Evolutionary conservation across 2,113 vertebrate genomes (phyloP), one percentile per base, ranked within the genome.

Genomic region (Vulpes lagopus): DNA sequence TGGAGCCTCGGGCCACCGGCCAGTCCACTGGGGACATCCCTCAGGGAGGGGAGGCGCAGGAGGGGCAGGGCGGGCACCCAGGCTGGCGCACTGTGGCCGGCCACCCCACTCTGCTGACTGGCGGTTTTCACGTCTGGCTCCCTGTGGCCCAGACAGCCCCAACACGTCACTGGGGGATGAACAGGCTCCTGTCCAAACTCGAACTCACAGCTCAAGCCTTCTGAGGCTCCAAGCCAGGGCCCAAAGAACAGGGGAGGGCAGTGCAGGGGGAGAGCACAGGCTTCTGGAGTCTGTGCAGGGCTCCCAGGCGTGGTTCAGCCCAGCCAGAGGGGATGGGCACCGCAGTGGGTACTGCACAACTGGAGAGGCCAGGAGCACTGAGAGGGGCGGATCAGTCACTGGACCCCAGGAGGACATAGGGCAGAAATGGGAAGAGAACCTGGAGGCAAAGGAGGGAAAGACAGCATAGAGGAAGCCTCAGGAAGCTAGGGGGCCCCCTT

Each of bases 21-120:
- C 96, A 97, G 96, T 95, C 96, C 87, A 62, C 62, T 92, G 94
- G 95, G 95, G 97, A 97, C 96, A 95, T 86, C 97, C 95, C 92
- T 96, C 53, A 43, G 59, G 80, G 96, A 20, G 62, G 91, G 83
- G 88, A 55, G 62, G 43, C 38, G 38, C 38, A 43, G 92, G 87
- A 95, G 81, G 90, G 95, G 32, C 38, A 59, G 96, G 89, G 79
- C 22, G 6, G 93, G 32, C 94, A 89, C 93, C 78, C 88, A 62
- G 82, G 96, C 96, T 92, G 96, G 95, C 74, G 1, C 92, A 49
- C 93, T 96, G 96, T 35, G 95, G 93, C 62, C 0, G 35, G 96
- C 96, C 92, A 94, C 92, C 95, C 96, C n/a, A 87, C 71, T 94
- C 65, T 0, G 0, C 73, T 30, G 93, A 74, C 95, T 87, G 53